phyloP scores from a whole-genome alignment of 37 sponge, comb jelly and placozoan genomes.

The Oscarella lobularis region DNA sequence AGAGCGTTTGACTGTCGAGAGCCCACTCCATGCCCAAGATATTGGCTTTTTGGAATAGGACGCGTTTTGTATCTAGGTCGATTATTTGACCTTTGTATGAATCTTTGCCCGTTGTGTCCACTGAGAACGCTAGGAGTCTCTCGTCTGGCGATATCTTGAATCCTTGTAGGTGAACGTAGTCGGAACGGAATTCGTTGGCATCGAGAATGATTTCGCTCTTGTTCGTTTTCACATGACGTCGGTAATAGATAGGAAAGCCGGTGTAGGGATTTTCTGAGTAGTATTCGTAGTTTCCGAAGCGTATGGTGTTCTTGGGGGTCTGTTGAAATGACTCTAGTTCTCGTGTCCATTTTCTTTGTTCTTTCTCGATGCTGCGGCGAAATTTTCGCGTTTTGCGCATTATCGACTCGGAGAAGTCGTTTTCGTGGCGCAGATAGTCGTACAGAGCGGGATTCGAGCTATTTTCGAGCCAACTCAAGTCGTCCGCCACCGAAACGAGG shows the following conservation, averaged over 20 bases:
- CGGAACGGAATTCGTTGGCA: not conserved
- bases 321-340: too few species aligned
- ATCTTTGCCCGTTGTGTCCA: not conserved
- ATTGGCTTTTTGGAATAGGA: not conserved
- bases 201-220: not conserved
- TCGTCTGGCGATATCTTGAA: not conserved
- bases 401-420: too few species aligned
- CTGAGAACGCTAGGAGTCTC: not conserved
- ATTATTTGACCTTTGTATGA: not conserved
- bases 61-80: not conserved
- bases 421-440: too few species aligned
- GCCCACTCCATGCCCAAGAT: not conserved
- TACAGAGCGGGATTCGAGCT: too few species aligned
- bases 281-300: too few species aligned
- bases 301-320: too few species aligned
- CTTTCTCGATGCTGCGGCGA: too few species aligned
- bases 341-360: too few species aligned
- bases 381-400: too few species aligned
- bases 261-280: too few species aligned
- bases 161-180: not conserved
- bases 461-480: too few species aligned
- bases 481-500: too few species aligned
- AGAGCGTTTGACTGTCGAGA: not conserved
- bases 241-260: not conserved
- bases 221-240: not conserved